Evolutionary conservation across 2,888 invertebrate species (phyloP), one percentile per base, ranked within the genome.

Genomic region (Nymphalis urticae): DNA sequence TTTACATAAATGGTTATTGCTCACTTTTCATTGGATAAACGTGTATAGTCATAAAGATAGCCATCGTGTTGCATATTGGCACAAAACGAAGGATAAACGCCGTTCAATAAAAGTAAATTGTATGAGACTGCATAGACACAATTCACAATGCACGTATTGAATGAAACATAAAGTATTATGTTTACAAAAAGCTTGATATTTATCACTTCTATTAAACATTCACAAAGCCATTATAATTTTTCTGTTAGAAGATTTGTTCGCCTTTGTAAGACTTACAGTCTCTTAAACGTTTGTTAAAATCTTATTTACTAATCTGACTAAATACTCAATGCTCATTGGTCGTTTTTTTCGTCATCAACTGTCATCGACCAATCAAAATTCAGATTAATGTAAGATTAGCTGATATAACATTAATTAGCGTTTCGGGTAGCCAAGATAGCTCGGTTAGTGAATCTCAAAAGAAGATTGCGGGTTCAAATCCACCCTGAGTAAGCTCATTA

Each of bases 41-140:
- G 62, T 48, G 24, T 47, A 60, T 67, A 67, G 48, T 62, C 36
- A 62, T 67, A 67, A 67, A 67, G 62, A 67, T 68, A 63, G 62
- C 58, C 51, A 68, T 68, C 66, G 60, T 59, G 19, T 56, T 17
- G 61, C 53, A 66, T 66, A 66, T 68, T 63, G 67, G 67, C 67
- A 63, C 67, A 63, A 59, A 47, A 27, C 67, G 59, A 47, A 59
- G 62, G 58, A 59, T 68, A 59, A 17, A 50, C 7, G 32, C 48
- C 48, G 62, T 62, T 59, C 54, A 48, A 68, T 68, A 63, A 68
- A 68, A 68, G 51, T 32, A 47, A 68, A 68, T 68, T 59, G 63
- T 51, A 56, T 51, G 51, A 19, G 32, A 56, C 54, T 56, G 54
- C 54, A 56, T 56, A 56, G 54, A 56, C 54, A 56, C 51, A 32